Base-by-base conservation (phyloP, 2,113 vertebrate genomes). In the Barnardius zonarius region DNA sequence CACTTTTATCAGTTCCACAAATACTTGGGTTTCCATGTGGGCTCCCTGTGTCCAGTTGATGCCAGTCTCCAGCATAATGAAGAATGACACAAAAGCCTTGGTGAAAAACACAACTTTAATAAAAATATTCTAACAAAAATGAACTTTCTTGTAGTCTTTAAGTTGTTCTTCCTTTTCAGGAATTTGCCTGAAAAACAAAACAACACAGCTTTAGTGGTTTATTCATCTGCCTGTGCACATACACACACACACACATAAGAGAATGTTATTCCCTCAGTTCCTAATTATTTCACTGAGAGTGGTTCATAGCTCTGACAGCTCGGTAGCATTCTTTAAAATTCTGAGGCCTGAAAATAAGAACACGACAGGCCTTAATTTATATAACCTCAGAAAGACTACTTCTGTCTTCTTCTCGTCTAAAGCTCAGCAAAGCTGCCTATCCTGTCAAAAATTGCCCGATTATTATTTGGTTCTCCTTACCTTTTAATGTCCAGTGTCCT, bases 21-120 rank as follows among this genome's bases (percentile, higher is more conserved):
- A n/a, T 23, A 75, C 31, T 15, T 90, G 28, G 15, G 33, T 80
- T 31, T 64, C 33, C 17, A 8, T 2, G 13, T 54, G 46, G 61
- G n/a, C 85, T 74, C 55, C 41, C 37, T 41, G 48, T 62, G 22
- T 22, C 27, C 30, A 77, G 22, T 6, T 23, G 27, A 69, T 52
- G 46, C n/a, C 49, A 39, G 39, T 51, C 35, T 51, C 13, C 63
- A 81, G 23, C 39, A n/a, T 30, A 69, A 52, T 70, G 83, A 92
- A 78, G 48, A 90, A 96, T 57, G 78, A 90, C 27, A 4, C 62
- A 87, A 19, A 67, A 86, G 33, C 48, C 49, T 33, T 55, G 18
- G 27, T 66, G 35, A 74, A 87, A 84, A 80, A 81, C 35, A 81
- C 20, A 81, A 35, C 33, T 96, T 96, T 95, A 96, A 25, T 95